phyloP scores from a whole-genome alignment of 2,888 invertebrate species.

The Tachina fera region DNA sequence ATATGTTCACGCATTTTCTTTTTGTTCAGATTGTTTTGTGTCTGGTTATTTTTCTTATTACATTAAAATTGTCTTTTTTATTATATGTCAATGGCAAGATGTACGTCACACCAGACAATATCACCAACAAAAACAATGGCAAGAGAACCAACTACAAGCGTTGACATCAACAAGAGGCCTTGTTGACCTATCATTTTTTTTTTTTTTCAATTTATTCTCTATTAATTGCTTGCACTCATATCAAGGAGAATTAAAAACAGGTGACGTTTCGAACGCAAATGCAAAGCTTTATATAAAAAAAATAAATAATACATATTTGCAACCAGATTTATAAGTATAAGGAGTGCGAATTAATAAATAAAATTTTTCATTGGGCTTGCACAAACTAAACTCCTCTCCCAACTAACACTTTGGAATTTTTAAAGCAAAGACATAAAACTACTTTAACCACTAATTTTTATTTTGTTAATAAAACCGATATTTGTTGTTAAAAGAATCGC shows the following conservation, averaged over 20 bases:
- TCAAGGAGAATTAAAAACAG: constrained; percentile 7
- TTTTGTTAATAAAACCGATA: no score
- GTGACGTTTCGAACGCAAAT: not conserved
- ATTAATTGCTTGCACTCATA: constrained; percentile 22
- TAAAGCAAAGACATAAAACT: no score
- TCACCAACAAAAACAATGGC: constrained; percentile 36
- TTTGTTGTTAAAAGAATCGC: no score
- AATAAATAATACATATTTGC: not conserved
- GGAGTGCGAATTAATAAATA: not conserved
- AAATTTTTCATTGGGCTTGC: no score
- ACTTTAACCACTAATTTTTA: no score
- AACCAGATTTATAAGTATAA: not conserved
- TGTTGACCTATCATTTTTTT: constrained; percentile 65
- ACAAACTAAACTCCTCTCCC: no score
- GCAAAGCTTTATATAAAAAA: not conserved
- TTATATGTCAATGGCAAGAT: constrained; percentile 81
- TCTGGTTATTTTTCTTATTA: constrained; percentile 49
- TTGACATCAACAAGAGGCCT: constrained; percentile 66
- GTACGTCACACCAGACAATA: constrained; percentile 75
- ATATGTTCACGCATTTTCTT: constrained; percentile 37
- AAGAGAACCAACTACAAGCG: constrained; percentile 49
- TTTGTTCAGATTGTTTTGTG: constrained; percentile 45
- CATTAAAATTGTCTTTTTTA: constrained; percentile 73
- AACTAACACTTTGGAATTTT: no score
- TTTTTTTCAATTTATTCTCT: constrained; percentile 9